Evolutionary conservation across 2,113 vertebrate species (phyloP), one percentile per base, ranked within the genome.

Genomic region (Acanthochromis polyacanthus): DNA sequence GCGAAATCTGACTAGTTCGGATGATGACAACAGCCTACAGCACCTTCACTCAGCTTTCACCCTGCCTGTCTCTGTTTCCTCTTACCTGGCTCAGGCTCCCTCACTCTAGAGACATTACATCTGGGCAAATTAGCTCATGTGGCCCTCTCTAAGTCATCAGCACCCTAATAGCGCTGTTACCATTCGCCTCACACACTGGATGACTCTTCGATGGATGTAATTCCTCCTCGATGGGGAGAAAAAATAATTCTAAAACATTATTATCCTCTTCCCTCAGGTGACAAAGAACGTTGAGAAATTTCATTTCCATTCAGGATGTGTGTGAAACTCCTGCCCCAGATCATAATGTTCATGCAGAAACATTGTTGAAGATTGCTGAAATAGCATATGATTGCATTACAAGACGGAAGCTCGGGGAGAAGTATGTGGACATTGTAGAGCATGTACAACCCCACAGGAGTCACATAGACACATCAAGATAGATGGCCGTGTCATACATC

Each of bases 131-230:
- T 69, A 78, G 61, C 66, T 75, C 16, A 40, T 15, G 17, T 22
- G 45, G 50, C 58, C 60, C 57, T 56, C 68, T 64, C 60, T 16
- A 63, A 83, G 81, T 86, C 78, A 86, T 89, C 87, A 81, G 70
- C 17, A 16, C 66, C 46, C 61, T 75, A 85, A 83, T 81, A 67
- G 50, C 2, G 45, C 80, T 46, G 75, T 81, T 81, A 75, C 46
- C 43, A 78, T 81, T 84, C 36, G 19, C 80, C 40, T 83, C 74
- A 70, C 70, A 45, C 11, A 4, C 10, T 10, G 10, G 61, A 57
- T 43, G 51, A 43, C 51, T 79, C 57, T 10, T 56, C 22, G 0
- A 1, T 57, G 46, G 76, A 61, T 43, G 48, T 55, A 75, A 84
- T 82, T 68, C 66, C 38, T 70, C 50, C 65, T 66, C 8, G 1